Evolutionary conservation across 2,888 invertebrate genomes (phyloP).

Genomic region (Pyrochroa serraticornis): DNA sequence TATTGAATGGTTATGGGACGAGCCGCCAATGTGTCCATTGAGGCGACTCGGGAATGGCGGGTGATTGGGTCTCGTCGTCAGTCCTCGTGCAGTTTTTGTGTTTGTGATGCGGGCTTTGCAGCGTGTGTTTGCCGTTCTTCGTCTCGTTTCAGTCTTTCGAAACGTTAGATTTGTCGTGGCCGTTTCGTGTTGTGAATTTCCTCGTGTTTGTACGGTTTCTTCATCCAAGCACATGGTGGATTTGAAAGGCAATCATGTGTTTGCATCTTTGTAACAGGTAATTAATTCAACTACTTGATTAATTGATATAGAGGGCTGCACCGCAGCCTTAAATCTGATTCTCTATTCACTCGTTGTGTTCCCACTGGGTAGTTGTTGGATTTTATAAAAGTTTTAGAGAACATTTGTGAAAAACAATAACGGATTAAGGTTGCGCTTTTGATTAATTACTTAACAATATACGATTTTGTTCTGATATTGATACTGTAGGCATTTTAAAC

Average conservation of each 20-base stretch:
- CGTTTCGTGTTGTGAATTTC: background rate
- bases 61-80: slow-evolving; percentile 49
- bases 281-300: slow-evolving; percentile 19
- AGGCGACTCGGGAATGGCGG: slow-evolving; percentile 46
- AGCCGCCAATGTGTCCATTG: slow-evolving; percentile 37
- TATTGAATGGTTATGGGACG: background rate
- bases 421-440: too few species aligned
- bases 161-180: background rate
- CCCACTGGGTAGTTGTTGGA: too few species aligned
- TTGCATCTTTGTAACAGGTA: slow-evolving; percentile 43
- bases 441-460: too few species aligned
- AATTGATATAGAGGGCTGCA: too few species aligned
- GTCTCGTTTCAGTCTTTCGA: slow-evolving; percentile 1
- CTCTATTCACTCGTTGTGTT: too few species aligned
- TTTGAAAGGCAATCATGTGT: slow-evolving; percentile 32
- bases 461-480: too few species aligned
- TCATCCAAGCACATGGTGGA: background rate
- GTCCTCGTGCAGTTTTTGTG: slow-evolving; percentile 39
- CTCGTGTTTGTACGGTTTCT: background rate
- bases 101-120: slow-evolving; percentile 47
- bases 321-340: too few species aligned
- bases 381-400: too few species aligned
- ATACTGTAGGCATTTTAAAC: too few species aligned
- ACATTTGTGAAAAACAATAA: too few species aligned
- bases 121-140: slow-evolving; percentile 11